A percentile compares a stretch with the other conserved stretches of the same genome.
phyloP scores from a whole-genome alignment of 2,888 invertebrate species.

The Limnephilus lunatus region DNA sequence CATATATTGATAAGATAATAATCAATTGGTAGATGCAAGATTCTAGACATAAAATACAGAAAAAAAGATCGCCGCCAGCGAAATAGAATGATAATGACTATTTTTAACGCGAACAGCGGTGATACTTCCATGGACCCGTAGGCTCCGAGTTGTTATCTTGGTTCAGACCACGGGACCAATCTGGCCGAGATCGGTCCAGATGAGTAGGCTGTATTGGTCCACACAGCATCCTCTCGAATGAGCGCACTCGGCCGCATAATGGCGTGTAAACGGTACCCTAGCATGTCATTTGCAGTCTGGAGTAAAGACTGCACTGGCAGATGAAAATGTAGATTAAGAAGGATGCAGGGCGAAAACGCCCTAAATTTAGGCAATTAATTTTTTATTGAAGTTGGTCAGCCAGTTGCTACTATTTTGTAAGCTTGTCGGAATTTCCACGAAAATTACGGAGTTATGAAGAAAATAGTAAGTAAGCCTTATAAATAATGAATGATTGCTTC shows the following conservation, averaged over 20 bases:
- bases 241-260: constrained; percentile 40
- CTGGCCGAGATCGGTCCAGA: not conserved
- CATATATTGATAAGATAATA: not conserved
- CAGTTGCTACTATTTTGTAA: no score
- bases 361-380: not conserved
- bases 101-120: not conserved
- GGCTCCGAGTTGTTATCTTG: constrained; percentile 13
- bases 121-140: not conserved
- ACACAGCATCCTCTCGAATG: constrained; percentile 11
- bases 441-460: no score
- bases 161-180: not conserved
- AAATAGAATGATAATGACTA: not conserved
- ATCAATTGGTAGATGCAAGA: not conserved
- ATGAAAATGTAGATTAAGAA: not conserved
- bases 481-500: no score
- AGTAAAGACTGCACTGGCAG: constrained; percentile 12
- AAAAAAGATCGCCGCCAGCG: not conserved
- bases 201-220: constrained; percentile 19
- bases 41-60: not conserved
- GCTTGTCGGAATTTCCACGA: no score
- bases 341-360: not conserved
- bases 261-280: constrained; percentile 49
- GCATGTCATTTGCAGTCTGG: constrained; percentile 45
- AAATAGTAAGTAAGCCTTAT: no score
- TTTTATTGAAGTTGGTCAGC: no score